Percentiles rank a stretch among this genome's conserved stretches.
Conservation (phyloP, 1,140 invertebrate species). For the roundworm (Caenorhabditis elegans) region WBcel235 BX284603.4:7630001-7630500, state of each 20-base stretch:
- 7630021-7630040: not conserved
- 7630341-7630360: not conserved
- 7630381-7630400: not conserved
- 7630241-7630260: not conserved
- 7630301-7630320: not conserved
- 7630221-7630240: not conserved
- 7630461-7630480: not conserved
- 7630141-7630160: too few relatives aligned
- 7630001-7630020: not conserved
- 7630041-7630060: not conserved
- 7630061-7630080: not conserved
- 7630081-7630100: too few relatives aligned
- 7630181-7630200: not conserved
- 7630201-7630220: not conserved
- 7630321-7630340: slow-evolving; percentile 10
- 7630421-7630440: too few relatives aligned
- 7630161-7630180: too few relatives aligned
- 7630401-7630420: too few relatives aligned
- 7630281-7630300: not conserved
- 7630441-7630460: not conserved
- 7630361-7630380: not conserved
- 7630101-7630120: not conserved
- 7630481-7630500: not conserved
- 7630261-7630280: not conserved
- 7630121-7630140: not conserved